These are phyloP conservation scores for Archocentrus centrarchus DNA, from an alignment of 2,113 vertebrate genomes.

Conservation along the genomic window DNA sequence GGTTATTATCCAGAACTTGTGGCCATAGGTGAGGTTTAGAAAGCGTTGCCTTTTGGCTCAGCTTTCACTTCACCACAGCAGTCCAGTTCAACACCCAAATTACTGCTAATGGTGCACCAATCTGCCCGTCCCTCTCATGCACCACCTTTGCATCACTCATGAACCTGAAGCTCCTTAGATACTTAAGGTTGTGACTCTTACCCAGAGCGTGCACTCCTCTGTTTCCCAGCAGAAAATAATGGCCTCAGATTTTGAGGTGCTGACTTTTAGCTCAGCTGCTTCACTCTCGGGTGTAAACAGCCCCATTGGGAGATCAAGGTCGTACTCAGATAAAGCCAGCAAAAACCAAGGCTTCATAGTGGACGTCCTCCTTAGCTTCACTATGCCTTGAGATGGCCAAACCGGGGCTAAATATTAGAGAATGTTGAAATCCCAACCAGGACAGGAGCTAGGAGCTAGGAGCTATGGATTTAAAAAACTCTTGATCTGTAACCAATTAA, in stretches of 20 bases:
- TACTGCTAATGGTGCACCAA: too few relatives aligned
- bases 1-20: background rate
- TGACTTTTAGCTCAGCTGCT: background rate
- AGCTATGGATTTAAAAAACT: background rate
- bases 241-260: rapidly evolving
- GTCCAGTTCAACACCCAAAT: background rate
- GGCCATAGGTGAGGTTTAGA: background rate
- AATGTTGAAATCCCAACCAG: background rate
- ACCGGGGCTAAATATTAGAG: background rate
- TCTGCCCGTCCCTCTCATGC: too few relatives aligned
- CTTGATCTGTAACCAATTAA: background rate
- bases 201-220: background rate
- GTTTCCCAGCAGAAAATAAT: background rate
- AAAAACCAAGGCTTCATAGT: background rate
- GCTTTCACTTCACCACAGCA: background rate
- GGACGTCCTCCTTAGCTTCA: too few relatives aligned
- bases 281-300: background rate
- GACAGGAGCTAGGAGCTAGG: too few relatives aligned
- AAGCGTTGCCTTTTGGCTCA: background rate
- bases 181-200: background rate
- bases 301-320: rapidly evolving
- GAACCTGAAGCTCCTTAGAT: background rate
- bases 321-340: background rate
- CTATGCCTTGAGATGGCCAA: background rate
- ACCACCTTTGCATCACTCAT: background rate